Percentiles rank a stretch among this genome's conserved stretches.
These are phyloP conservation scores for Sussaba pulchella DNA, from an alignment of 2,888 invertebrate species.

Conservation along the genomic window DNA sequence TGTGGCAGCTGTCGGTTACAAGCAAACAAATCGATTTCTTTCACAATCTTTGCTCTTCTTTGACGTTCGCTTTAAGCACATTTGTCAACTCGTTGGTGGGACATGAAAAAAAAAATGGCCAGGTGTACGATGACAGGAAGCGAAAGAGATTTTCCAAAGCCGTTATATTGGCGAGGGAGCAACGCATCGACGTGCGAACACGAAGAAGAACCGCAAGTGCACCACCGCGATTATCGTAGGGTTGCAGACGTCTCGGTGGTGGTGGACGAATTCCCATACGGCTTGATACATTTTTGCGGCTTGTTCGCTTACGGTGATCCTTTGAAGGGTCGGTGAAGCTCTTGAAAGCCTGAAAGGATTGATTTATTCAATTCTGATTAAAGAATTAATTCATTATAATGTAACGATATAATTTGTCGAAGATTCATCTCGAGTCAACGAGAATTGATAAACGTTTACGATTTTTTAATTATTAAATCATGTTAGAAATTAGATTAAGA, in stretches of 20 bases:
- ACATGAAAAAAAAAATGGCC: conserved; percentile 13
- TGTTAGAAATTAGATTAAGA: no score
- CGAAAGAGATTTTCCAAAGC: conserved; percentile 22
- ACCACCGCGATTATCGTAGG: conserved; percentile 51
- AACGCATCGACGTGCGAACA: conserved; percentile 33
- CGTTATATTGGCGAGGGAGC: background rate
- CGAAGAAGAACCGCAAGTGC: conserved; percentile 51
- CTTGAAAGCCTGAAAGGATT: no score
- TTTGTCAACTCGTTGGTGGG: conserved; percentile 36
- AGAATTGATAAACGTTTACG: no score
- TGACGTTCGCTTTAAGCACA: conserved; percentile 54
- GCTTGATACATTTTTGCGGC: background rate
- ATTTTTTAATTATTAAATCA: no score
- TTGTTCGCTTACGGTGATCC: background rate
- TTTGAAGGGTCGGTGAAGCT: background rate
- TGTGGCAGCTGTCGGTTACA: conserved; percentile 28
- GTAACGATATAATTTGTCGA: no score
- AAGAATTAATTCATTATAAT: no score
- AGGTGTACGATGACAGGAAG: background rate
- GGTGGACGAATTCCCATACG: conserved; percentile 22
- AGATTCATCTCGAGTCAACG: no score
- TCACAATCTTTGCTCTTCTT: conserved; percentile 41
- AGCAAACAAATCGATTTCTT: conserved; percentile 55
- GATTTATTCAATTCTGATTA: no score
- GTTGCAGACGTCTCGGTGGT: background rate